Percentiles rank a stretch among this genome's conserved stretches.
These are phyloP conservation scores for Campoletis raptor DNA, from an alignment of 2,888 invertebrate species.

Conservation along the genomic window DNA sequence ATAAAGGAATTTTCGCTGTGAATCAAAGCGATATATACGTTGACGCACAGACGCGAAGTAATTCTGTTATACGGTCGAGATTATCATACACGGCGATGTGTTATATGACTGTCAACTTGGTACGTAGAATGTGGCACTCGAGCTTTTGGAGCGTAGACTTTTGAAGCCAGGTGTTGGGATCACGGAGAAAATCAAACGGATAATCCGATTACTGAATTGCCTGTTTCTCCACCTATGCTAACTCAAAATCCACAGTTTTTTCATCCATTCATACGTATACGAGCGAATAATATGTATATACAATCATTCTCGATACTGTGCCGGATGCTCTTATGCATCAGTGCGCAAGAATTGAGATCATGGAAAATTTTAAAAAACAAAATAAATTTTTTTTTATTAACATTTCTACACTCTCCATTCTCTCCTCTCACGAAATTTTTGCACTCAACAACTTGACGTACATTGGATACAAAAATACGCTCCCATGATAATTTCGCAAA, in stretches of 20 bases:
- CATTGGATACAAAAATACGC: background rate
- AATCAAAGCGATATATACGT: constrained; percentile 19
- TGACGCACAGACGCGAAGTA: constrained; percentile 14
- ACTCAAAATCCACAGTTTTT: constrained; percentile 36
- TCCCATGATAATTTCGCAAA: background rate
- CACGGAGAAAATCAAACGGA: constrained; percentile 65
- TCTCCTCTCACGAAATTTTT: background rate
- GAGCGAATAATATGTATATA: constrained; percentile 17
- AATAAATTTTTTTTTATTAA: background rate
- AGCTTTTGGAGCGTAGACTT: constrained; percentile 19
- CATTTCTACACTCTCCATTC: background rate
- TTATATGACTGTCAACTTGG: constrained; percentile 11
- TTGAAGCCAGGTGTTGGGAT: constrained; percentile 38
- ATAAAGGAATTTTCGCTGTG: background rate
- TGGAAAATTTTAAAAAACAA: background rate
- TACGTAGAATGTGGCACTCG: background rate
- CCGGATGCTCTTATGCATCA: constrained; percentile 37
- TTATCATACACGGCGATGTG: constrained; percentile 21
- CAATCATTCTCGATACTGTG: background rate
- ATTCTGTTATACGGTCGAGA: constrained; percentile 44
- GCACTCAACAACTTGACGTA: background rate
- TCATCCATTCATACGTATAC: constrained; percentile 16
- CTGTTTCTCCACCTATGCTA: constrained; percentile 36
- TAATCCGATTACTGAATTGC: constrained; percentile 69
- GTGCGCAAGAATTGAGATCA: background rate